Percentiles rank a stretch among this genome's conserved stretches.
Evolutionary conservation across 2,888 invertebrate genomes (phyloP).

Genomic region (Calliopum simillimum): DNA sequence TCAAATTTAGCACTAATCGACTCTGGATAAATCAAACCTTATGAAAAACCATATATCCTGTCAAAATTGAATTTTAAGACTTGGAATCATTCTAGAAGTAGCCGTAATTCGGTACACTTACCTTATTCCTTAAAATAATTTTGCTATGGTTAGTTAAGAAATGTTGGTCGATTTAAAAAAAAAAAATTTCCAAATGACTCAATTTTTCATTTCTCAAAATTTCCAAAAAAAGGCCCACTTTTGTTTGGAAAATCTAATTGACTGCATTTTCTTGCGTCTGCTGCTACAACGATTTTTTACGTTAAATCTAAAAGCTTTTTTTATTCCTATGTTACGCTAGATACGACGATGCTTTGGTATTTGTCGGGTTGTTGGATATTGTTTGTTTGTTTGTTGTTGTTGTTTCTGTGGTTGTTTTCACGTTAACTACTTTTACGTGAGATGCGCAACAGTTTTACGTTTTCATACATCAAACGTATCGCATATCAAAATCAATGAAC

Average conservation of each 20-base stretch:
- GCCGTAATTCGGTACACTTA: no score
- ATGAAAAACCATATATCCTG: no score
- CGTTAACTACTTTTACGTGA: constrained; percentile 36
- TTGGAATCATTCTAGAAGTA: no score
- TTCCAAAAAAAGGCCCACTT: constrained; percentile 4
- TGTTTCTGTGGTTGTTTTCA: neutral
- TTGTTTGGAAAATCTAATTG: neutral
- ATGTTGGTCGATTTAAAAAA: no score
- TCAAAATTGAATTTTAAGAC: no score
- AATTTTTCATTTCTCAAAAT: neutral
- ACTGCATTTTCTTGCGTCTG: neutral
- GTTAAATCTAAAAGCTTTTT: neutral
- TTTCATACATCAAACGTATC: constrained; percentile 26
- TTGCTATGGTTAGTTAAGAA: no score
- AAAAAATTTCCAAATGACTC: no score
- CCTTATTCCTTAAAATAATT: no score
- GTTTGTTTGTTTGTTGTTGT: constrained; percentile 12
- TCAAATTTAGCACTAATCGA: no score
- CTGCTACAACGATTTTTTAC: neutral
- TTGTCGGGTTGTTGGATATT: constrained; percentile 16
- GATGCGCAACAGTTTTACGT: constrained; percentile 29
- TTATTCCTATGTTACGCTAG: no score
- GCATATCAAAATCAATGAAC: constrained; percentile 31
- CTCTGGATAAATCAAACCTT: no score
- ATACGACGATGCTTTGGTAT: neutral